Percentiles rank a stretch among this genome's conserved stretches.
Conservation (phyloP, 2,888 invertebrate species). For the Opisthograptis luteolata region DNA sequence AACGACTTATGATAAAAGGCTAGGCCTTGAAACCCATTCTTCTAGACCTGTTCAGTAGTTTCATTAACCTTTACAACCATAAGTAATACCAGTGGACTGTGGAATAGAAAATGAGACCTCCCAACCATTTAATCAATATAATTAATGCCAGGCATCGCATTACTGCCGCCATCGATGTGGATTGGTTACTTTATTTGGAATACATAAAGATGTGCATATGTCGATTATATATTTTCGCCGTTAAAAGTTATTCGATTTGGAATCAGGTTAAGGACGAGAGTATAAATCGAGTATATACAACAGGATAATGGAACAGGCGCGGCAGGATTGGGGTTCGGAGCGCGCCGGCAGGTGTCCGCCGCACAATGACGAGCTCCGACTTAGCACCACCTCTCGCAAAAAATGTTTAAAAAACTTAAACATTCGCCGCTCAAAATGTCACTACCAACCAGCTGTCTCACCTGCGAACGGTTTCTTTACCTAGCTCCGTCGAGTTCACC, state of each 20-base stretch:
- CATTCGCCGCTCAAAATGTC: constrained; percentile 66
- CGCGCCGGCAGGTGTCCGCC: constrained; percentile 68
- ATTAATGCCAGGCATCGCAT: not conserved
- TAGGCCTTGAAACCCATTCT: not conserved
- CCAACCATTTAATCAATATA: constrained; percentile 2
- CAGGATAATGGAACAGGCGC: constrained; percentile 55
- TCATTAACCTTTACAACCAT: too few species aligned
- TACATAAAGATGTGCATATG: constrained; percentile 18
- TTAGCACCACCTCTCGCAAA: constrained; percentile 58
- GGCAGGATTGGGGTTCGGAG: constrained; percentile 47
- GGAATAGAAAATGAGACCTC: not conserved
- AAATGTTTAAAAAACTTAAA: constrained; percentile 55
- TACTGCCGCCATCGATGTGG: not conserved
- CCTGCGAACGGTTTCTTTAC: constrained; percentile 55
- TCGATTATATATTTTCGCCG: constrained; percentile 26
- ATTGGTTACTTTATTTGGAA: constrained; percentile 19
- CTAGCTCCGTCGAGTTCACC: constrained; percentile 31
- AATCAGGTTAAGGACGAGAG: constrained; percentile 50
- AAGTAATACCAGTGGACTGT: not conserved
- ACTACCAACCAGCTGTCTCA: constrained; percentile 75
- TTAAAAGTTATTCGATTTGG: constrained; percentile 31
- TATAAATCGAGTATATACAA: constrained; percentile 41
- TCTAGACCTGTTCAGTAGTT: not conserved
- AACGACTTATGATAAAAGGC: constrained; percentile 9
- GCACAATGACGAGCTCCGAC: constrained; percentile 62